Evolutionary conservation across 2,113 vertebrate species (phyloP).

Genomic region (Notiomystis cincta): DNA sequence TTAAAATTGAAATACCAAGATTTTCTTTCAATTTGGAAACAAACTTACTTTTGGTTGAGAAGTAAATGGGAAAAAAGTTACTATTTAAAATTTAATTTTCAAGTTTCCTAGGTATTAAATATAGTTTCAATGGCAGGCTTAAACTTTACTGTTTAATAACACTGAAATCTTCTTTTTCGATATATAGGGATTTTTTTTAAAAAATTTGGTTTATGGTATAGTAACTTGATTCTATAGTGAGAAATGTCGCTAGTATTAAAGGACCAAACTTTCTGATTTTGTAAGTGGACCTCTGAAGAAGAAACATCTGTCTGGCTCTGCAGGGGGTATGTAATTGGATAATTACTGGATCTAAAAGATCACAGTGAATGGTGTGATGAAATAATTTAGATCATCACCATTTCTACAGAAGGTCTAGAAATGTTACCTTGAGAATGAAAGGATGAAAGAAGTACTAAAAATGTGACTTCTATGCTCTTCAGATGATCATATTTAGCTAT

Average conservation of each 20-base stretch:
- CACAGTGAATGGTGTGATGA: slow-evolving; percentile 18
- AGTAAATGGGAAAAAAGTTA: not conserved
- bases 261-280: not conserved
- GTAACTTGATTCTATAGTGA: not conserved
- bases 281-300: not conserved
- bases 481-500: not conserved
- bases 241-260: not conserved
- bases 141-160: not conserved
- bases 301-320: not conserved
- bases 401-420: slow-evolving; percentile 37
- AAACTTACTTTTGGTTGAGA: not conserved
- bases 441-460: slow-evolving; percentile 28
- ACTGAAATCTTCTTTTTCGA: not conserved
- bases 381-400: slow-evolving; percentile 37
- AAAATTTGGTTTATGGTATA: not conserved
- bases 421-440: slow-evolving; percentile 23
- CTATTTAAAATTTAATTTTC: not conserved
- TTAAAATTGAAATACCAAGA: not conserved
- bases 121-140: not conserved
- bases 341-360: slow-evolving; percentile 31
- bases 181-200: not conserved
- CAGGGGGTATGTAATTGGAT: not conserved
- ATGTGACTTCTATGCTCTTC: not conserved
- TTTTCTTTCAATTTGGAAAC: not conserved
- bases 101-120: not conserved